A percentile compares a stretch with the other conserved stretches of the same genome.
phyloP scores from a whole-genome alignment of 2,113 vertebrate genomes.

The Microcebus griseorufus region DNA sequence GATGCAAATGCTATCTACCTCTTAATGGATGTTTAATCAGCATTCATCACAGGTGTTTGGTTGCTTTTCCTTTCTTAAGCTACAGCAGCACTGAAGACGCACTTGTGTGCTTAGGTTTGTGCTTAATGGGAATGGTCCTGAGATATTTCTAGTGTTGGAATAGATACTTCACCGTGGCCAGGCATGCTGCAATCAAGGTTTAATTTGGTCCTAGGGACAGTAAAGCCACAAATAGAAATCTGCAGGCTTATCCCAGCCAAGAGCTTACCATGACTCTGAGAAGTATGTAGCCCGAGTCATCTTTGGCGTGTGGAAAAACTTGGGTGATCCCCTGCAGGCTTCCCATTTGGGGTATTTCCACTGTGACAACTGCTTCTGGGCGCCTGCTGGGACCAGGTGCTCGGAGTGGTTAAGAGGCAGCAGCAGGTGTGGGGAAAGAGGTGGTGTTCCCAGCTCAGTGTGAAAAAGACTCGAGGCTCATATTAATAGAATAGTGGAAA shows the following conservation, averaged over 20 bases:
- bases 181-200: not conserved
- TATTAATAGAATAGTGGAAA: not conserved
- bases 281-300: not conserved
- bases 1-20: not conserved
- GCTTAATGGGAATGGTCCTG: not conserved
- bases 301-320: constrained; percentile 45
- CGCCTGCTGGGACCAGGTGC: not conserved
- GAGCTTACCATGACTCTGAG: not conserved
- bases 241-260: not conserved
- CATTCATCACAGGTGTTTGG: not conserved
- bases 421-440: not conserved
- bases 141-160: constrained; percentile 4
- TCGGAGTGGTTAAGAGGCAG: not conserved
- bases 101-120: not conserved
- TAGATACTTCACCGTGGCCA: not conserved
- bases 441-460: not conserved
- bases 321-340: not conserved
- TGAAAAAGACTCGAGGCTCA: not conserved
- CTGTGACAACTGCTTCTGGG: constrained; percentile 6
- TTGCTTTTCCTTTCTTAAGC: not conserved
- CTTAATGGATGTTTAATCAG: not conserved
- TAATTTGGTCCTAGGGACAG: constrained; percentile 5
- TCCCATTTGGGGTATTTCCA: constrained; percentile 43
- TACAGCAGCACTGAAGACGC: not conserved
- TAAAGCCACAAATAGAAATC: constrained; percentile 34